Conservation (phyloP, 2,113 vertebrate genomes). For the Rhizomys pruinosus region DNA sequence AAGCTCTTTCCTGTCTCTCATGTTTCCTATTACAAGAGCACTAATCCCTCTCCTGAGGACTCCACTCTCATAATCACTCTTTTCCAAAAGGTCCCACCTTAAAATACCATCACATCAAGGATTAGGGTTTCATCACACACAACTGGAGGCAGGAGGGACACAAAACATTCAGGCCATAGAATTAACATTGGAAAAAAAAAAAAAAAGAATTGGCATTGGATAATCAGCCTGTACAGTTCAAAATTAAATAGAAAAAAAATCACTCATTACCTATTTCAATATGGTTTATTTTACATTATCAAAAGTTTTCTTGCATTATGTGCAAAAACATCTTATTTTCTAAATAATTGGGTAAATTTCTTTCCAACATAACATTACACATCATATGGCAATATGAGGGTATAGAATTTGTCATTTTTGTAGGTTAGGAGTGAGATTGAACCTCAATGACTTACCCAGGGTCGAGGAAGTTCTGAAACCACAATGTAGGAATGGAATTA, state of each 20-base stretch:
- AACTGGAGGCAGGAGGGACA: background rate
- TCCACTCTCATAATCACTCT: background rate
- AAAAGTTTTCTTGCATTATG: background rate
- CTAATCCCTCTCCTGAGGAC: background rate
- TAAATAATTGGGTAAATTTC: constrained; percentile 6
- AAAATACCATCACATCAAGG: background rate
- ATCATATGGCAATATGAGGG: background rate
- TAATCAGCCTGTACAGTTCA: background rate
- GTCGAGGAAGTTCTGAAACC: background rate
- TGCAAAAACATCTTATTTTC: background rate
- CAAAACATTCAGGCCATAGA: background rate
- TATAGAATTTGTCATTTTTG: background rate
- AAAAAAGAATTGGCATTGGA: background rate
- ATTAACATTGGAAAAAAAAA: background rate
- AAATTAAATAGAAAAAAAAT: constrained; percentile 39
- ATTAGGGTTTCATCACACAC: too few species aligned
- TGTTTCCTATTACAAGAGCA: background rate
- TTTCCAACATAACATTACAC: background rate
- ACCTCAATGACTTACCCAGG: background rate
- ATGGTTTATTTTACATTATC: background rate
- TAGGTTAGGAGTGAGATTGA: background rate
- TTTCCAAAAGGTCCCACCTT: too few species aligned
- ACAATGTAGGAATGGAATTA: background rate
- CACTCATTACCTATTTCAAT: background rate
- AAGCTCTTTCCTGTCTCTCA: background rate